Conservation (phyloP, 2,797 vertebrate genomes). For the Amazona finschi region DNA sequence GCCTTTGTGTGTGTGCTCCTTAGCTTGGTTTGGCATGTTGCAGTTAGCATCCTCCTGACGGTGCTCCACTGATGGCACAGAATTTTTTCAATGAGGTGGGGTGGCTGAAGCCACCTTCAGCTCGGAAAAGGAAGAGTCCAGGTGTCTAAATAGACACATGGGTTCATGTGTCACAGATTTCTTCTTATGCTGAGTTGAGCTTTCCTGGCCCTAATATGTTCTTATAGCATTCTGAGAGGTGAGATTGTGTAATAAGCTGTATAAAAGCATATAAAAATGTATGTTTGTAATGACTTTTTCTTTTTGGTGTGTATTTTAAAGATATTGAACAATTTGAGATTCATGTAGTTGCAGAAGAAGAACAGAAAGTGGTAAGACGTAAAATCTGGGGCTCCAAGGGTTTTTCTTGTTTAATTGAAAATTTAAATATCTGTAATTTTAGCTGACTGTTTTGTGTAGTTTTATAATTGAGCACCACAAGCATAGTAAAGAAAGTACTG, state of each 20-base stretch:
- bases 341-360: slow-evolving; percentile 80
- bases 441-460: background rate
- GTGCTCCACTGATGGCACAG: background rate
- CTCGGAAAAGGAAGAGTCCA: background rate
- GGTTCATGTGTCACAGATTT: background rate
- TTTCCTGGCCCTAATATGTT: background rate
- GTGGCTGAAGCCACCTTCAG: background rate
- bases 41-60: fast-evolving
- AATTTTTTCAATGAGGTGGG: fast-evolving
- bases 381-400: background rate
- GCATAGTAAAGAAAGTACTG: background rate
- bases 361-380: slow-evolving; percentile 85
- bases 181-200: background rate
- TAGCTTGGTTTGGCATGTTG: background rate
- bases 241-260: background rate
- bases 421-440: background rate
- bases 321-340: slow-evolving; percentile 91
- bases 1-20: background rate
- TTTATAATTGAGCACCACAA: background rate
- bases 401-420: background rate
- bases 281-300: background rate
- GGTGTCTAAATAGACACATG: background rate
- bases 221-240: background rate
- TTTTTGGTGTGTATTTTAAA: slow-evolving; percentile 56
- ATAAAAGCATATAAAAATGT: background rate